Evolutionary conservation across 64 coral and sea anemone species (phyloP).

Genomic region (Pocillopora damicornis): DNA sequence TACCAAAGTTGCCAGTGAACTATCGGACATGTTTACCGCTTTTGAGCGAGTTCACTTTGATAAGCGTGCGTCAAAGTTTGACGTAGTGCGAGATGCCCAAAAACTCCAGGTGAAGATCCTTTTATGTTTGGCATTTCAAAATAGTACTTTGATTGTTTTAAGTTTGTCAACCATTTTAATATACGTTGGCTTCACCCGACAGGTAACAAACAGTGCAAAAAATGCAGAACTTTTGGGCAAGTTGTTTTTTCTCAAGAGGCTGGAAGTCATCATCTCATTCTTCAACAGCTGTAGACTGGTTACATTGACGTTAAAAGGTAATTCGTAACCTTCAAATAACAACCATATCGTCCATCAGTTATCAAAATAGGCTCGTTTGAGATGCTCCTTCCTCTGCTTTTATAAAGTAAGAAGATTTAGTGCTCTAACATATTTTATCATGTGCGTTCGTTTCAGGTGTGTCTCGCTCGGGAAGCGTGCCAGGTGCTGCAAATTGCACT

Average conservation of each 20-base stretch:
- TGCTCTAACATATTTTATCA: not conserved
- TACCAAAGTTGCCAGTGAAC: conserved; percentile 89
- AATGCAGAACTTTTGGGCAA: conserved; percentile 45
- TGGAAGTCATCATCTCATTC: conserved; percentile 84
- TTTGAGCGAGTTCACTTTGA: conserved; percentile 55
- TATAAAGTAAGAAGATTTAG: not conserved
- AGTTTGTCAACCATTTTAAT: not conserved
- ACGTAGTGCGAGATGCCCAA: conserved; percentile 73
- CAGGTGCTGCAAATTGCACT: not conserved
- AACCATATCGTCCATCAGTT: too few species aligned
- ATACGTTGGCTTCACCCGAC: not conserved
- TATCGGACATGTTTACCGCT: conserved; percentile 56
- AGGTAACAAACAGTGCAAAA: conserved; percentile 15
- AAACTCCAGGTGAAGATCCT: conserved; percentile 61
- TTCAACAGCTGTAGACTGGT: conserved; percentile 73
- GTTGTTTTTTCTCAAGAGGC: conserved; percentile 86
- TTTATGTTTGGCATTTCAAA: not conserved
- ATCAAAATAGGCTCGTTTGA: too few species aligned
- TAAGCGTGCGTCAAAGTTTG: conserved; percentile 44
- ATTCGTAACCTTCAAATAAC: too few species aligned
- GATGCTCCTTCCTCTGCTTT: too few species aligned
- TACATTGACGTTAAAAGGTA: conserved; percentile 69
- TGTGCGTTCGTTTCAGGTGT: not conserved
- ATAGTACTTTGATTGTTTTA: not conserved
- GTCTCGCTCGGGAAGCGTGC: not conserved